Percentiles rank a stretch among this genome's conserved stretches.
phyloP scores from a whole-genome alignment of 2,113 vertebrate species.

The Lethenteron camtschaticum region DNA sequence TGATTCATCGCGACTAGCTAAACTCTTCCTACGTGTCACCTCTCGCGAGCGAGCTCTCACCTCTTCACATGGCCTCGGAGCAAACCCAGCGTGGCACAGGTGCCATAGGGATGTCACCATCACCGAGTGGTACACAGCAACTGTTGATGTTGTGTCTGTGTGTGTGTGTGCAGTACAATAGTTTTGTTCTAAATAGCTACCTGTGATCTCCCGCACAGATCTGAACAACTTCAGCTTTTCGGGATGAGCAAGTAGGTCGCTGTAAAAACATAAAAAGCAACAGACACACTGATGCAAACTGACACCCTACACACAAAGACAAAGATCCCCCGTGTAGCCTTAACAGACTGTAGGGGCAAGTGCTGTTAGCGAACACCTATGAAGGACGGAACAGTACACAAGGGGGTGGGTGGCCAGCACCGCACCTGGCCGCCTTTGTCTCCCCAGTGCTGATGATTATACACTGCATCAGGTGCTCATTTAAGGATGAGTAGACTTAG shows the following conservation, averaged over 20 bases:
- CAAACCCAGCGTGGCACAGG: background rate
- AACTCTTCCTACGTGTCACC: background rate
- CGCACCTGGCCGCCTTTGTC: background rate
- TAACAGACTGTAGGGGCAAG: background rate
- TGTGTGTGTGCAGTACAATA: background rate
- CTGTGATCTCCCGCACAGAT: slow-evolving; percentile 64
- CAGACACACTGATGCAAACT: background rate
- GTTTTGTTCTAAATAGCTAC: slow-evolving; percentile 22
- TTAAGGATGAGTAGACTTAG: too few species aligned
- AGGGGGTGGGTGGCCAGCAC: background rate
- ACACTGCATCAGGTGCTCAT: too few species aligned
- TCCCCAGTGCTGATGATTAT: too few species aligned
- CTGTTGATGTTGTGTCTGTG: background rate
- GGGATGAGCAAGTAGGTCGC: slow-evolving; percentile 30
- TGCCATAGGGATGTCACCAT: background rate
- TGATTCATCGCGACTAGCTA: too few species aligned
- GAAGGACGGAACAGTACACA: background rate
- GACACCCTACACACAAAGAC: background rate
- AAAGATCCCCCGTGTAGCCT: background rate
- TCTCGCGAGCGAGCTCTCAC: background rate
- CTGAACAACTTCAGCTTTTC: slow-evolving; percentile 39
- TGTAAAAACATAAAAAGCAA: slow-evolving; percentile 13
- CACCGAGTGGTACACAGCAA: background rate
- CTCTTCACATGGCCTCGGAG: background rate
- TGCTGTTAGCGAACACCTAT: background rate